phyloP scores from a whole-genome alignment of 2,888 invertebrate species.

The Stramonita haemastoma region DNA sequence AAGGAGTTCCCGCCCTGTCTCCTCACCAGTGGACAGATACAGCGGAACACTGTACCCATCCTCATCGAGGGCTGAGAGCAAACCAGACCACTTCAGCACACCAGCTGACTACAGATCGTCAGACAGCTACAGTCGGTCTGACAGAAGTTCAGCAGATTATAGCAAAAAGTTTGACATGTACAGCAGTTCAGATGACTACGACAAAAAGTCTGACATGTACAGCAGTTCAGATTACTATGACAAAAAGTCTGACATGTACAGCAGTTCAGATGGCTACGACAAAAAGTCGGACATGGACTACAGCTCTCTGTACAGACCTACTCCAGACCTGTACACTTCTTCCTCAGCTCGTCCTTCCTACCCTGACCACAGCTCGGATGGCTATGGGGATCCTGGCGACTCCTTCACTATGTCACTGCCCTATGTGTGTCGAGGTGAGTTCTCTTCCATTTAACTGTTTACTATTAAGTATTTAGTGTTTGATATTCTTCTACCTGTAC shows the following conservation, averaged over 20 bases:
- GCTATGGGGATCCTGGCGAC: background rate
- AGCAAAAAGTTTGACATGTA: background rate
- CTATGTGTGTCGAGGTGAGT: constrained; percentile 2
- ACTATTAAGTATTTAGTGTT: background rate
- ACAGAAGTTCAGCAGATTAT: background rate
- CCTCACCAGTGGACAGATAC: background rate
- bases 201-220: background rate
- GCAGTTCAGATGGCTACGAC: background rate
- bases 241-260: background rate
- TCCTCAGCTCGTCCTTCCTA: background rate
- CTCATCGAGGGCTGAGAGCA: background rate
- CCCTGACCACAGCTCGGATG: constrained; percentile 2
- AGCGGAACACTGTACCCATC: background rate
- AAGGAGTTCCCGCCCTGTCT: background rate
- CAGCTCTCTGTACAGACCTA: background rate
- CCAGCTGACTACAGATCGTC: background rate
- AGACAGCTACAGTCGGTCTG: background rate
- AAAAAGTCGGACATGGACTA: no score
- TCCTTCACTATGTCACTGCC: constrained; percentile 7
- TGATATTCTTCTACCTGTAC: no score
- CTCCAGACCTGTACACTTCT: background rate
- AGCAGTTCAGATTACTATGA: background rate
- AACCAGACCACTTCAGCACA: background rate
- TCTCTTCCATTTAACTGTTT: background rate
- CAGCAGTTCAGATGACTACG: background rate